Base-by-base conservation (phyloP, 2,113 vertebrate species). In the Carassius auratus region DNA sequence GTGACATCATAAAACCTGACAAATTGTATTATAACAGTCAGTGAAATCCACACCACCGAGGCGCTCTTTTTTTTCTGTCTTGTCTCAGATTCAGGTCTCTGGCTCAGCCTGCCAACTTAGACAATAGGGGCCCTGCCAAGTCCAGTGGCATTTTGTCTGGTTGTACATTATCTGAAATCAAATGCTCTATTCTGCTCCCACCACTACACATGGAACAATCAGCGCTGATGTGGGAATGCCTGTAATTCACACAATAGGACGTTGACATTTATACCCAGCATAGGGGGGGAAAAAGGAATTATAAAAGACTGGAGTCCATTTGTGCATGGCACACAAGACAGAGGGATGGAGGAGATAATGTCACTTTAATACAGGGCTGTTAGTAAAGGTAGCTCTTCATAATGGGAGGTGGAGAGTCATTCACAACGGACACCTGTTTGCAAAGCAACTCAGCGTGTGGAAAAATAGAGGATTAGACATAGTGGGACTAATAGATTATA, bases 101-200 rank as follows among this genome's bases (percentile, higher is more conserved):
- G 68, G 84, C 86, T 85, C 73, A 80, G 89, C 90, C 90, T 89
- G 84, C 64, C 57, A 73, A 87, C 89, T 86, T 81, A 90, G 88
- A 94, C 92, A 94, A 92, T 92, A 91, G 91, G 57, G 87, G 62
- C 76, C 81, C 90, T 90, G 90, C 92, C 87, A 89, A 69, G 90
- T 92, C 90, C 86, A 82, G 78, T 90, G 90, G 91, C 91, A 90
- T 92, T 87, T 94, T 93, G 92, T 94, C 91, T 92, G 86, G 76
- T 92, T 92, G 85, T 89, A 91, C 92, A 93, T 92, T 94, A 94
- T 94, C 94, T 95, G 93, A 95, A 95, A 95, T 95, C 93, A 93
- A 93, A 94, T 19, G 92, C 93, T 92, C 88, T 86, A 87, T 93
- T 93, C 91, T 89, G 91, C 92, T 94, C 92, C 93, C 92, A 91